Evolutionary conservation across 2,888 invertebrate species (phyloP).

Genomic region (Heterodera filipjevi): DNA sequence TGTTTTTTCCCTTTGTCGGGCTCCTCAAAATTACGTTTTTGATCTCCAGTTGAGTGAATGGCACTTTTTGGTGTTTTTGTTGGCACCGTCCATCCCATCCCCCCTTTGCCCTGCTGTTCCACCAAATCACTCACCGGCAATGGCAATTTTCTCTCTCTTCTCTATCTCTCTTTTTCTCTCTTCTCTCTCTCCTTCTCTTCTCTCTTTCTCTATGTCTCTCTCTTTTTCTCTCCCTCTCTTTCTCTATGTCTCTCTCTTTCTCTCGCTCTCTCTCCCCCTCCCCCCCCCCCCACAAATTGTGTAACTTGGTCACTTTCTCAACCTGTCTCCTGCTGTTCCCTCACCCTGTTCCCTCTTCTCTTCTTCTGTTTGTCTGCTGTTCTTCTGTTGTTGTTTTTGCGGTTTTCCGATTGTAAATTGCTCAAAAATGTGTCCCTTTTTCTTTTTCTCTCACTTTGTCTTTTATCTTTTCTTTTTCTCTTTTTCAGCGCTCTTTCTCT

Average conservation of each 20-base stretch:
- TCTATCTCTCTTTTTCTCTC: too few species aligned
- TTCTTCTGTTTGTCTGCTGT: not conserved
- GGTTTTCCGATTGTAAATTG: conserved; percentile 10
- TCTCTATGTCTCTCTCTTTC: not conserved
- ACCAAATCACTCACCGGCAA: too few species aligned
- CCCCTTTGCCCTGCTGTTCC: too few species aligned
- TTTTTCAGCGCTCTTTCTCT: not conserved
- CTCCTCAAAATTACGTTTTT: not conserved
- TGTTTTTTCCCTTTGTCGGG: not conserved
- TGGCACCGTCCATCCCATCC: too few species aligned
- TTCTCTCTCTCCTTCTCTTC: too few species aligned
- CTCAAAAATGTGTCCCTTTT: not conserved
- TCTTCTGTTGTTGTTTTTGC: not conserved
- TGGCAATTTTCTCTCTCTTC: too few species aligned
- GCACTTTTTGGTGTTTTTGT: not conserved
- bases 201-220: too few species aligned
- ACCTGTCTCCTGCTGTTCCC: not conserved
- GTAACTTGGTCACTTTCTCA: not conserved
- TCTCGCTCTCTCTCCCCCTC: not conserved
- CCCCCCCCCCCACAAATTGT: not conserved
- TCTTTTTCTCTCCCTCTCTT: too few species aligned
- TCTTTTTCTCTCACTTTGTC: not conserved
- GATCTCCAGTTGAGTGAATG: not conserved
- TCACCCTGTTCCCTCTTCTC: not conserved
- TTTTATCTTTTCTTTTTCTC: not conserved